A percentile compares a stretch with the other conserved stretches of the same genome.
Evolutionary conservation across 1,140 invertebrate genomes (phyloP).

Genomic region (Aphaenogaster ashmeadi): DNA sequence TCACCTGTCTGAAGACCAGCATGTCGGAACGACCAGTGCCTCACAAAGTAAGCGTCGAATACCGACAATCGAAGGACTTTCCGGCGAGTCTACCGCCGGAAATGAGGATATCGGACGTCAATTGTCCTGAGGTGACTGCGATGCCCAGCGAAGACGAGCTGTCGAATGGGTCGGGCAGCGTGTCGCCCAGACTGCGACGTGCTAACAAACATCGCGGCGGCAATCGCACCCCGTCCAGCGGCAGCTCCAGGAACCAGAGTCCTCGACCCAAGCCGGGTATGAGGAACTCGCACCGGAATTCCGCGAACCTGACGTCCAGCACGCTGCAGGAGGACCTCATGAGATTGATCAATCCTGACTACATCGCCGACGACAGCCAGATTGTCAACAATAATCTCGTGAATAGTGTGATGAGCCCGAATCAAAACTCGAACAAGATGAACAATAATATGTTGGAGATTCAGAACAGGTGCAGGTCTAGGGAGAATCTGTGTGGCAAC

Average conservation of each 20-base stretch:
- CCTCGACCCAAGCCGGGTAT: constrained; percentile 88
- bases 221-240: constrained; percentile 85
- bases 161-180: constrained; percentile 87
- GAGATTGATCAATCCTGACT: constrained; percentile 95
- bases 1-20: constrained; percentile 86
- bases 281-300: constrained; percentile 87
- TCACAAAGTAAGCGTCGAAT: constrained; percentile 86
- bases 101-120: constrained; percentile 86
- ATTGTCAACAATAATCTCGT: constrained; percentile 82
- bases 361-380: constrained; percentile 87
- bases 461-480: constrained; percentile 86
- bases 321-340: constrained; percentile 96
- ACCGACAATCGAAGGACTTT: constrained; percentile 85
- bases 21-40: constrained; percentile 84
- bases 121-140: constrained; percentile 86
- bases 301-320: constrained; percentile 89
- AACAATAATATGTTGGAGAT: constrained; percentile 85
- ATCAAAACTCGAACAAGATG: constrained; percentile 82
- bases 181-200: constrained; percentile 87
- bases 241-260: constrained; percentile 89
- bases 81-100: constrained; percentile 83
- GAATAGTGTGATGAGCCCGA: constrained; percentile 69
- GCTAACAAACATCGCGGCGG: constrained; percentile 83
- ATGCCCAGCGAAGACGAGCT: constrained; percentile 88
- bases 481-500: constrained; percentile 88